Evolutionary conservation across 2,888 invertebrate genomes (phyloP).

Genomic region (Acleris emargana): DNA sequence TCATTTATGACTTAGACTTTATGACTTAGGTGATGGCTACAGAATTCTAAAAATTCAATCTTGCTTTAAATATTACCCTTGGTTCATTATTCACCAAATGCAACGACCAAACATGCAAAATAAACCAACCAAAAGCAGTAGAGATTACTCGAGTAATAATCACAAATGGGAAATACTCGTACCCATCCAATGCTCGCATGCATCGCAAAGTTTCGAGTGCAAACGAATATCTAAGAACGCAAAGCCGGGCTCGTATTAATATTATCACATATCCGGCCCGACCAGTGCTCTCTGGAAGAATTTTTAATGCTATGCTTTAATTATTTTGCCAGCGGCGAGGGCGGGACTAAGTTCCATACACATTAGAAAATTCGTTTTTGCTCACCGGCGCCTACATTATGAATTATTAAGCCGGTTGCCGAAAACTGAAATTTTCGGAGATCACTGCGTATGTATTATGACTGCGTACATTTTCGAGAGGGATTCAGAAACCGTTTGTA

Average conservation of each 20-base stretch:
- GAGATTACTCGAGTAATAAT: constrained; percentile 19
- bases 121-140: constrained; percentile 4
- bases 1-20: no score
- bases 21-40: no score
- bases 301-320: constrained; percentile 83
- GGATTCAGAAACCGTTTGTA: constrained; percentile 75
- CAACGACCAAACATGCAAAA: no score
- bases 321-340: constrained; percentile 75
- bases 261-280: constrained; percentile 81
- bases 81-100: no score
- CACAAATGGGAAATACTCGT: constrained; percentile 22
- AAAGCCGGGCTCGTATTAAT: constrained; percentile 70
- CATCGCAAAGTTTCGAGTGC: constrained; percentile 49
- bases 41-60: no score
- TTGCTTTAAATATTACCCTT: no score
- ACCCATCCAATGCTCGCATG: constrained; percentile 7
- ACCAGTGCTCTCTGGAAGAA: constrained; percentile 75
- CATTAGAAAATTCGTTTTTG: constrained; percentile 83
- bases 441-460: constrained; percentile 73
- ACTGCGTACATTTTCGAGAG: constrained; percentile 71
- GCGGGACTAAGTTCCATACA: constrained; percentile 78
- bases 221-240: constrained; percentile 54
- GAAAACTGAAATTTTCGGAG: constrained; percentile 80
- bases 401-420: constrained; percentile 69
- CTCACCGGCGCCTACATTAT: constrained; percentile 56